These are phyloP conservation scores for Miltochrista miniata DNA, from an alignment of 2,888 invertebrate genomes.

Conservation along the genomic window DNA sequence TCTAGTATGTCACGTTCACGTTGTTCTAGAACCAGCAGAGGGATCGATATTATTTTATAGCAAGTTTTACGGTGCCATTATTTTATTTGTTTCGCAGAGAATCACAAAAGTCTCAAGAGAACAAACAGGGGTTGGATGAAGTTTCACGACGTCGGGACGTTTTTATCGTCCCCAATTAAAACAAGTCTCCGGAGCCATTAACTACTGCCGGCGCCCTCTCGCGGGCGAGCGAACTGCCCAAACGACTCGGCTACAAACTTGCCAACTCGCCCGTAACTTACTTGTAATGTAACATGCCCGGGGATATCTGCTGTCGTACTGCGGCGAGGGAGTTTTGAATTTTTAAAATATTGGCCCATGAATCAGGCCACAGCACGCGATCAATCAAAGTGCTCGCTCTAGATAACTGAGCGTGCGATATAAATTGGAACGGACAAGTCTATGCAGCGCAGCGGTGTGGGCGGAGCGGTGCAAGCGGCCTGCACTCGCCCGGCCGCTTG, in stretches of 20 bases:
- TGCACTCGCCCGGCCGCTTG: conserved; percentile 1
- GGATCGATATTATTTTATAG: conserved; percentile 20
- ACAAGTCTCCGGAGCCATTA: conserved; percentile 20
- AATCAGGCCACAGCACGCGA: conserved; percentile 30
- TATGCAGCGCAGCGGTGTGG: conserved; percentile 10
- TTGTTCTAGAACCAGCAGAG: not conserved
- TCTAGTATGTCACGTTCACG: too few species aligned
- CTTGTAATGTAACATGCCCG: conserved; percentile 1
- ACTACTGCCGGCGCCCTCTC: not conserved
- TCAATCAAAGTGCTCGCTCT: conserved; percentile 30
- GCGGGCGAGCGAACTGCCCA: not conserved
- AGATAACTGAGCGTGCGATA: conserved; percentile 27
- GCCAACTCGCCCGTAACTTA: not conserved
- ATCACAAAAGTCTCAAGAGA: conserved; percentile 19
- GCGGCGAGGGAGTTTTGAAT: conserved; percentile 17
- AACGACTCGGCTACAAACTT: not conserved
- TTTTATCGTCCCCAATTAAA: conserved; percentile 28
- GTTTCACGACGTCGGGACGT: conserved; percentile 15
- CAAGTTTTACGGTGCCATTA: conserved; percentile 19
- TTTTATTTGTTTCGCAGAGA: conserved; percentile 23
- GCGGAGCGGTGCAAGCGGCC: conserved; percentile 5
- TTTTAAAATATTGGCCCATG: conserved; percentile 26
- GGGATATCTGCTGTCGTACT: conserved; percentile 7
- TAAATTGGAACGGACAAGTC: conserved; percentile 32
- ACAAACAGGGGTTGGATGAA: conserved; percentile 16